Base-by-base conservation (phyloP, 2,888 invertebrate species). In the Dorcus parallelipipedus region DNA sequence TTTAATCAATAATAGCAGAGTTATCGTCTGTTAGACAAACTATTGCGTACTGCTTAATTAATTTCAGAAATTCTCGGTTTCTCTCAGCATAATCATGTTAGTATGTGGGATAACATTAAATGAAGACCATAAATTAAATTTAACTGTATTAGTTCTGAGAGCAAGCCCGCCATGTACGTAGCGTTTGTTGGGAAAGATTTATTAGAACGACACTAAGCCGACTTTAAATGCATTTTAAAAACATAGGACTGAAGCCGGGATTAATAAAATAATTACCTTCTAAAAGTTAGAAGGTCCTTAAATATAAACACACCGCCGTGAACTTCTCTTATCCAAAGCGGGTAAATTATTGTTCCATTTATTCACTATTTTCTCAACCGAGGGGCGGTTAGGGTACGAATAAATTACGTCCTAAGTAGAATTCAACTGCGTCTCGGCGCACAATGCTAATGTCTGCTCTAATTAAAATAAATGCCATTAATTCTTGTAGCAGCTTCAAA, bases 261-360 rank as follows among this genome's bases (percentile, higher is more conserved):
- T 56, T 56, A 33, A 56, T 52, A 51, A 56, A 56, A 56, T 49
- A 56, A 56, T 56, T 56, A 52, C 42, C 39, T 38, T 48, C 40
- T 40, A 51, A 51, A 56, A 52, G 50, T 52, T 56, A 43, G 42
- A 14, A 42, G 26, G 20, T 39, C 45, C 38, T 56, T 43, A 51
- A 56, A 56, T 56, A 56, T 56, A 51, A 56, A 56, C 51, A 40
- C 39, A 52, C 42, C 45, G 23, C 38, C 38, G 40, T n/a, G 41
- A 42, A 52, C 23, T 52, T 40, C 52, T 52, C 41, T 52, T 52
- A 52, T 14, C 20, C 52, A 41, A 38, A 14, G 17, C n/a, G 62
- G 58, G 63, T 70, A 67, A 71, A 65, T 69, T 70, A 71, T 68
- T 60, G 68, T 66, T 62, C 66, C 68, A 67, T 70, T 71, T 71